A percentile compares a stretch with the other conserved stretches of the same genome.
Conservation (phyloP, 1,140 invertebrate species). For the Euschistus heros region DNA sequence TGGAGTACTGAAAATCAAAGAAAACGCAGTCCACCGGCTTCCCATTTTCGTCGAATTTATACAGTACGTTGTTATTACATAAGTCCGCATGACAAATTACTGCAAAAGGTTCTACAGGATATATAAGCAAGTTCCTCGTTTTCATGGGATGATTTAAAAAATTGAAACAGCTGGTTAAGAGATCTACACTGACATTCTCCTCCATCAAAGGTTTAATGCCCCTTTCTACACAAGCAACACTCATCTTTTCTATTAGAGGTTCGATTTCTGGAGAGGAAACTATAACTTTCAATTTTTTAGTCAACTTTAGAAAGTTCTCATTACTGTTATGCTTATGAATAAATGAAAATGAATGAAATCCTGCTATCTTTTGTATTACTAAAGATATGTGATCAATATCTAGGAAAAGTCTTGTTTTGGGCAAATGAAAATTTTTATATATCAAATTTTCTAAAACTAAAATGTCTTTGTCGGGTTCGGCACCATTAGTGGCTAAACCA, state of each 20-base stretch:
- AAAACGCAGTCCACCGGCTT: constrained; percentile 31
- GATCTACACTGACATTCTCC: neutral
- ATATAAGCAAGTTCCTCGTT: neutral
- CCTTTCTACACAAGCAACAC: neutral
- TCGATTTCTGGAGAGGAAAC: too few relatives aligned
- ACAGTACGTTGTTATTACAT: constrained; percentile 45
- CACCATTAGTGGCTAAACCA: neutral
- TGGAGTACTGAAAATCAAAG: constrained; percentile 36
- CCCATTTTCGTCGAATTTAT: constrained; percentile 33
- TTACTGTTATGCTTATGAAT: neutral
- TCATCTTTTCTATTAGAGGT: neutral
- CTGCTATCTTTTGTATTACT: neutral
- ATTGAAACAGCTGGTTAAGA: neutral
- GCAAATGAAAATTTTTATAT: neutral
- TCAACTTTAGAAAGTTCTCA: neutral
- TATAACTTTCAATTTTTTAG: neutral
- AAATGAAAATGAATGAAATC: neutral
- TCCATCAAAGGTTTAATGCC: neutral
- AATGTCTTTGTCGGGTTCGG: neutral
- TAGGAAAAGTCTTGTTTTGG: neutral
- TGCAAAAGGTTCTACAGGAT: neutral
- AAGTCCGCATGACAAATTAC: constrained; percentile 39
- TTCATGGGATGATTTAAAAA: neutral
- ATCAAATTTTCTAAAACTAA: neutral
- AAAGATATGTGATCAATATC: neutral